phyloP scores from a whole-genome alignment of 2,888 invertebrate genomes.

The Mimas tiliae region DNA sequence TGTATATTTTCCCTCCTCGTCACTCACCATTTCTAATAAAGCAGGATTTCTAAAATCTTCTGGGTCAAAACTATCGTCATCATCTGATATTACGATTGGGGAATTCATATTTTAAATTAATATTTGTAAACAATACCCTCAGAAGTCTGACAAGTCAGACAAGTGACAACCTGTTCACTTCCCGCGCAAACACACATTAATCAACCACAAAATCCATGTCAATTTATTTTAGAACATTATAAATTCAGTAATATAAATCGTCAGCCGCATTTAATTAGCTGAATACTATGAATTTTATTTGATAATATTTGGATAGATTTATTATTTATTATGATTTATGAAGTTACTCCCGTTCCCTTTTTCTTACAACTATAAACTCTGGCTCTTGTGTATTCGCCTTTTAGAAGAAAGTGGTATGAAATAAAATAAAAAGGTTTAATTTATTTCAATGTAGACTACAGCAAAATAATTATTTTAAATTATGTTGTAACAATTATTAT shows the following conservation, averaged over 20 bases:
- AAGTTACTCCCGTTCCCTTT: too few species aligned
- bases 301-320: too few species aligned
- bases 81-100: conserved; percentile 57
- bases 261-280: neutral
- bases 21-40: conserved; percentile 30
- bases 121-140: conserved; percentile 15
- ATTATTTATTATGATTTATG: too few species aligned
- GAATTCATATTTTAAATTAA: conserved; percentile 40
- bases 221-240: neutral
- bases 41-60: conserved; percentile 27
- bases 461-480: too few species aligned
- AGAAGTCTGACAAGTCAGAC: neutral
- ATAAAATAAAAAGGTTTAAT: too few species aligned
- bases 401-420: too few species aligned
- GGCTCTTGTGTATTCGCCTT: too few species aligned
- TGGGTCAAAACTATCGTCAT: conserved; percentile 56
- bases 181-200: conserved; percentile 21
- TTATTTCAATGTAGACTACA: too few species aligned
- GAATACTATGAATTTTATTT: too few species aligned
- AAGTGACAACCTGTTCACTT: conserved; percentile 11
- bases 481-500: too few species aligned
- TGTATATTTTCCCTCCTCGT: conserved; percentile 12
- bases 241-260: too few species aligned
- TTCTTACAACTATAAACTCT: too few species aligned
- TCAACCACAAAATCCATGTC: neutral